Base-by-base conservation (phyloP, 2,888 invertebrate genomes). In the Idaea biselata region DNA sequence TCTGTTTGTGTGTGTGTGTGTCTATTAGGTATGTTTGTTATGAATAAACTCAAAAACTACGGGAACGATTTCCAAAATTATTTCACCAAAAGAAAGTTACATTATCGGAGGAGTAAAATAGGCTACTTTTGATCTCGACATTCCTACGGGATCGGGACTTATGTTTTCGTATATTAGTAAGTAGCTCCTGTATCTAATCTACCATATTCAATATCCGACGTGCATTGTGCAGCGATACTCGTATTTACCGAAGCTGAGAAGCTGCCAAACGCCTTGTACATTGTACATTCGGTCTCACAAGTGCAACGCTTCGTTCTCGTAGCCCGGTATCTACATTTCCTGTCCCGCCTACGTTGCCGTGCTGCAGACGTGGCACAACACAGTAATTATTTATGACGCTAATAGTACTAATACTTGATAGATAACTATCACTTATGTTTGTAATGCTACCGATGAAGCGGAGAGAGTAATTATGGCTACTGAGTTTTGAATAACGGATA, bases 351-450 rank as follows among this genome's bases (percentile, higher is more conserved):
- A 70, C 71, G 64, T 61, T 58, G 65, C 60, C 58, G n/a, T n/a
- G n/a, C n/a, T n/a, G 67, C 62, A 63, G 53, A 58, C 16, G 60
- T 61, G 64, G 18, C 58, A 60, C 64, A 61, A 65, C 56, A 56
- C 56, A 56, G 67, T 70, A 70, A 72, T 72, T 67, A 70, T 70
- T 70, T 70, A 68, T 68, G 70, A 68, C 68, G 68, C 64, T 71
- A 71, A 70, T 71, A 64, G 61, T 56, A 32, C 32, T 32, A 32
- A 32, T 32, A 32, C 32, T 11, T 32, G 6, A 33, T 65, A 17
- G 71, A 72, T 72, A 70, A 70, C 71, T 68, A 72, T 72, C 71
- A 67, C 66, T 70, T 65, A 68, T 64, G 59, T 64, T 61, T 63
- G 55, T 58, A 58, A 63, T 62, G 69, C 69, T 69, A 67, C 69